These are phyloP conservation scores for Argyresthia goedartella DNA, from an alignment of 2,888 invertebrate species.

Conservation along the genomic window DNA sequence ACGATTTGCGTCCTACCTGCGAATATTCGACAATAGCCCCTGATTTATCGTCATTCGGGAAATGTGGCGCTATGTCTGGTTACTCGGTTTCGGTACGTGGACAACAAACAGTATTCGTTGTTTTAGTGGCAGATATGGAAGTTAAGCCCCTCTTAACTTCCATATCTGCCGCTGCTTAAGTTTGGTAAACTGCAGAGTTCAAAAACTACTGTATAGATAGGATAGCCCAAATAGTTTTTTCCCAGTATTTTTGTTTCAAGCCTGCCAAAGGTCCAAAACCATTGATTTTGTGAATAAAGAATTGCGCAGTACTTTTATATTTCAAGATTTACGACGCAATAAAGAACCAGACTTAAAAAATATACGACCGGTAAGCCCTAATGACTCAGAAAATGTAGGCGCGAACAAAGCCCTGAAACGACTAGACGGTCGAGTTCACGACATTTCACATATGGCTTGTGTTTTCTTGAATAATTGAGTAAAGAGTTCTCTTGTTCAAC, in stretches of 20 bases:
- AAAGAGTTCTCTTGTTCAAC: slow-evolving; percentile 40
- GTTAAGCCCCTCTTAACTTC: too few species aligned
- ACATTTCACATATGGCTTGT: slow-evolving; percentile 10
- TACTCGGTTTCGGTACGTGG: slow-evolving; percentile 18
- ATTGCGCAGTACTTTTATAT: background rate
- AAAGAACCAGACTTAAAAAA: too few species aligned
- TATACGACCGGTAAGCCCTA: background rate
- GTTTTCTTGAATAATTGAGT: slow-evolving; percentile 47
- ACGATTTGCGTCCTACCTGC: slow-evolving; percentile 37
- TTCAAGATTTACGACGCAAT: too few species aligned
- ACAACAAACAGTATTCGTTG: too few species aligned
- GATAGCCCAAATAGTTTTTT: too few species aligned
- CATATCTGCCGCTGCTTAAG: too few species aligned
- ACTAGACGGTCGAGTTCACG: background rate
- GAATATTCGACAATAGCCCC: slow-evolving; percentile 41
- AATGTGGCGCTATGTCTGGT: slow-evolving; percentile 26
- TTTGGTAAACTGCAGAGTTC: too few species aligned
- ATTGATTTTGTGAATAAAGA: background rate
- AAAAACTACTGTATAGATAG: too few species aligned
- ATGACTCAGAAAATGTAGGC: background rate
- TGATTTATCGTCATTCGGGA: slow-evolving; percentile 40
- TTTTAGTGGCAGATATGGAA: too few species aligned
- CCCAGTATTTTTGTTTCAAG: too few species aligned
- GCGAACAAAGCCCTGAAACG: background rate
- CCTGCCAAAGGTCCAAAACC: too few species aligned